Base-by-base conservation (phyloP, 2,797 vertebrate genomes). In the Halcyon smyrnensis region DNA sequence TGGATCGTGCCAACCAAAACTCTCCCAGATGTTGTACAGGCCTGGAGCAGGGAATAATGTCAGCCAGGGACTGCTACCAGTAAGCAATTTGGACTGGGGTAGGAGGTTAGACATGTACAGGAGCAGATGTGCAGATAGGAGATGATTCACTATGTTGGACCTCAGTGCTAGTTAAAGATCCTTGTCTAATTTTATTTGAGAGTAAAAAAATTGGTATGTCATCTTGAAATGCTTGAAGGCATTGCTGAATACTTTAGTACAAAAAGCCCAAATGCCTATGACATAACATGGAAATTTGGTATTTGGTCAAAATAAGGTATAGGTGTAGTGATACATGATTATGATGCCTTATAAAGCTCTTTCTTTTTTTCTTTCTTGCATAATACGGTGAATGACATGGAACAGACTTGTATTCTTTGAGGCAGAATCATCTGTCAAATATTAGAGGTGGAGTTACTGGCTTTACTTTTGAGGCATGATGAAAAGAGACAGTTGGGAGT, bases 171-270 rank as follows among this genome's bases (percentile, higher is more conserved):
- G 46, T 15, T 63, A 57, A 46, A 37, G 1, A 32, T 32, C 4
- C 11, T 76, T 50, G 5, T 6, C 6, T 79, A 36, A 41, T 88
- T 91, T 85, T 62, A 28, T 34, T 83, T 34, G 7, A 20, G 14
- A 34, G 4, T 19, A 34, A 25, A 73, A 69, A 57, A 0, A 2
- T 8, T 12, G 8, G 1, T 50, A 32, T 76, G 28, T 67, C 1
- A 57, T 30, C 27, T 70, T 64, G 84, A 84, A 74, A 63, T 46
- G 3, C 7, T 37, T 34, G 83, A 50, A 62, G 60, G 7, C 4
- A 3, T 73, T 50, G n/a, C 3, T 6, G 37, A 77, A 77, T 24
- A n/a, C 8, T 12, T 25, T 9, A 34, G 25, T 5, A 77, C 43
- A 36, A 86, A 83, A 88, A 46, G 3, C 4, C 13, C 9, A 84